These are phyloP conservation scores for Lophotriccus pileatus DNA, from an alignment of 2,797 vertebrate genomes.

Conservation along the genomic window DNA sequence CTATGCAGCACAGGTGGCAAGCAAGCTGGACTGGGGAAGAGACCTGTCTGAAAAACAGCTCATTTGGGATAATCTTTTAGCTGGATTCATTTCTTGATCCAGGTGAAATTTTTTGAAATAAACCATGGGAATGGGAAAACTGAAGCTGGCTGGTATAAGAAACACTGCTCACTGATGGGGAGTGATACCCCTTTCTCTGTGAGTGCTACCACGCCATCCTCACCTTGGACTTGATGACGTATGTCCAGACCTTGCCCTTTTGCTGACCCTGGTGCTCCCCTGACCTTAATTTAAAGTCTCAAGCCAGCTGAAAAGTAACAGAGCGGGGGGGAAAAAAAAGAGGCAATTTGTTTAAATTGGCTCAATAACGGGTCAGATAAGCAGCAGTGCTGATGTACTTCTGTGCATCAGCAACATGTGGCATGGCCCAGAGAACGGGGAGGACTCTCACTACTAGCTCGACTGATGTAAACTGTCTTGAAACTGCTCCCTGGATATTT, in stretches of 20 bases:
- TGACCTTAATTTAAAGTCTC: conserved; percentile 11
- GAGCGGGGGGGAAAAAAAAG: rapidly evolving
- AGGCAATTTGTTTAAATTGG: background rate
- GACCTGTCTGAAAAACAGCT: background rate
- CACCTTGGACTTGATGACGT: background rate
- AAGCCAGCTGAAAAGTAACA: background rate
- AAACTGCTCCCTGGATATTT: background rate
- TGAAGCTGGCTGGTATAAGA: background rate
- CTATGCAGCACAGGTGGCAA: rapidly evolving
- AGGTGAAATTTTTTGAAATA: background rate
- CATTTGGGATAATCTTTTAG: background rate
- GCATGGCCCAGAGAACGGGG: background rate
- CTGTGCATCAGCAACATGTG: background rate
- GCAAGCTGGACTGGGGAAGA: background rate
- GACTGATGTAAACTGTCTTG: background rate
- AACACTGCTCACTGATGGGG: rapidly evolving
- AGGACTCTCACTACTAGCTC: background rate
- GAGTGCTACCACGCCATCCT: rapidly evolving
- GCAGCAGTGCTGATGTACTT: background rate
- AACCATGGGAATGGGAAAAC: background rate
- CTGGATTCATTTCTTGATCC: background rate
- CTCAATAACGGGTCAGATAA: background rate
- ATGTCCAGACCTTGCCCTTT: background rate
- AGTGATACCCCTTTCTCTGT: rapidly evolving
- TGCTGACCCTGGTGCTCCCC: background rate